phyloP scores from a whole-genome alignment of 1,140 invertebrate species.

The Drosophila truncata region DNA sequence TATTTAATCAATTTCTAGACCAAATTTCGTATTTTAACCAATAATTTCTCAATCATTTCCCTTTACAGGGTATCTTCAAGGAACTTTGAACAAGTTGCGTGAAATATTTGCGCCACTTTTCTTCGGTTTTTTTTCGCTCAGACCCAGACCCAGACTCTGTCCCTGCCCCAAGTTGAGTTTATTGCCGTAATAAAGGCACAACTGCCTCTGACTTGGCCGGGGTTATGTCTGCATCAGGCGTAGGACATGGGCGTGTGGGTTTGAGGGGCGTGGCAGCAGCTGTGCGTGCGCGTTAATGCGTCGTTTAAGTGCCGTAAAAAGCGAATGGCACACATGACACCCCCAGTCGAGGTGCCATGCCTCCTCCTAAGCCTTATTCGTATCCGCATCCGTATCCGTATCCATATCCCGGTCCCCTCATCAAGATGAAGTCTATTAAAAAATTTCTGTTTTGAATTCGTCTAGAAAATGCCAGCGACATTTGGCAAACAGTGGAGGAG shows the following conservation, averaged over 20 bases:
- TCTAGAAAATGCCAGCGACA: conserved; percentile 69
- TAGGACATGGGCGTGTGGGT: conserved; percentile 44
- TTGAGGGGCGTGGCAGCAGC: conserved; percentile 65
- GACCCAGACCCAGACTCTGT: conserved; percentile 3
- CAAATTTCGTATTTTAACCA: not conserved
- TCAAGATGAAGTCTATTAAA: conserved; percentile 71
- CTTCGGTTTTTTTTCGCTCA: conserved; percentile 11
- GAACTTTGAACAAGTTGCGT: conserved; percentile 63
- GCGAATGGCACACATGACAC: conserved; percentile 66
- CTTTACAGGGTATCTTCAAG: conserved; percentile 5
- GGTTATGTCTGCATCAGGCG: conserved; percentile 37
- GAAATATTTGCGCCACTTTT: conserved; percentile 74
- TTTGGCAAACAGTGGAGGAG: conserved; percentile 30
- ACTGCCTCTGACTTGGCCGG: conserved; percentile 51
- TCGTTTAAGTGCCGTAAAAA: conserved; percentile 82
- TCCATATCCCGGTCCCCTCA: conserved; percentile 11
- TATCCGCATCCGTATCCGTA: not conserved
- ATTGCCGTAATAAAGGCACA: conserved; percentile 79
- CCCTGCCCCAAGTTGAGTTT: conserved; percentile 56
- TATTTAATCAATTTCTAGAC: too few species aligned
- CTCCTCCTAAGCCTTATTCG: conserved; percentile 20
- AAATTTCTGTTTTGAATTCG: conserved; percentile 79
- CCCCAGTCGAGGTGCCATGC: not conserved
- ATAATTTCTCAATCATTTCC: not conserved
- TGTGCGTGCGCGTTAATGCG: conserved; percentile 81